Conservation (phyloP, 2,888 invertebrate genomes). For the Cheilosia vulpina region DNA sequence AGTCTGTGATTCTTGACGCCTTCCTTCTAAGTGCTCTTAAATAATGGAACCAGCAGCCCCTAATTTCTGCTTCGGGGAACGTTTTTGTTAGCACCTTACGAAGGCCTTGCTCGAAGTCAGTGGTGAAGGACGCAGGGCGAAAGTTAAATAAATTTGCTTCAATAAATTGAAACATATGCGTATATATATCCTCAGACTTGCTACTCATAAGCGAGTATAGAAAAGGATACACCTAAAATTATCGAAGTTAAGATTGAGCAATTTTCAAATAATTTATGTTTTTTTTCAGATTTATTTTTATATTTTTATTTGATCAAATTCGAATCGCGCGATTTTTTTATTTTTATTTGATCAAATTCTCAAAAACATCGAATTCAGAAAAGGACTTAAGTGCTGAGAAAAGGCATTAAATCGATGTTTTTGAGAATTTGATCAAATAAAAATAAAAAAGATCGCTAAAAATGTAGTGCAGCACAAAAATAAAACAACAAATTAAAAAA, state of each 20-base stretch:
- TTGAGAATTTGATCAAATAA: constrained; percentile 24
- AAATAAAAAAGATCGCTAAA: too few species aligned
- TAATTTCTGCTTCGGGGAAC: neutral
- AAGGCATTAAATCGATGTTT: constrained; percentile 3
- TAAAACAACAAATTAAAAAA: too few species aligned
- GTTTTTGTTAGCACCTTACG: constrained; percentile 7
- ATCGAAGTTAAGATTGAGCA: neutral
- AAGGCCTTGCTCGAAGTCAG: constrained; percentile 24
- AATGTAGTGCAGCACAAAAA: too few species aligned
- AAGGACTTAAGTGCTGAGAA: neutral
- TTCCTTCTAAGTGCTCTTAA: constrained; percentile 26
- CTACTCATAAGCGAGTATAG: constrained; percentile 23
- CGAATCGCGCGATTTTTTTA: too few species aligned
- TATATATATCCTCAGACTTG: constrained; percentile 23
- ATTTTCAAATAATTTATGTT: neutral
- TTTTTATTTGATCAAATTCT: neutral
- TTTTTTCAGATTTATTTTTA: neutral
- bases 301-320: neutral
- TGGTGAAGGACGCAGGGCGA: constrained; percentile 24
- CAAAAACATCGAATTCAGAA: neutral
- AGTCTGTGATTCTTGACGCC: constrained; percentile 8
- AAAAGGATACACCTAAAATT: constrained; percentile 29
- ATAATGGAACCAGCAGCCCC: constrained; percentile 11
- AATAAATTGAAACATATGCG: constrained; percentile 28
- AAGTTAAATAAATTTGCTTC: constrained; percentile 25